Evolutionary conservation across 2,888 invertebrate genomes (phyloP), one percentile per base, ranked within the genome.

Genomic region (Hymenopus coronatus): DNA sequence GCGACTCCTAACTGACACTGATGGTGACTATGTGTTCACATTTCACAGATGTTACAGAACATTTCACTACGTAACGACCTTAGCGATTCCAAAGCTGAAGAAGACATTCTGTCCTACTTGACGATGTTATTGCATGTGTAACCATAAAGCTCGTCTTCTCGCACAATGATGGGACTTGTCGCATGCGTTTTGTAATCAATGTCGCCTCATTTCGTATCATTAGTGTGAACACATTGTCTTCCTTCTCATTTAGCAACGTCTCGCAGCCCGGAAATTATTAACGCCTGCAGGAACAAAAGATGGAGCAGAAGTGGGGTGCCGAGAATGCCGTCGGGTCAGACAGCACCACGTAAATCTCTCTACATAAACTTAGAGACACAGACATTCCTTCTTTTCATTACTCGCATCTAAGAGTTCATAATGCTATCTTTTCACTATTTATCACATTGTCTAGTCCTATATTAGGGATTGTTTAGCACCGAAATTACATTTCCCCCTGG

Each of bases 121-220:
- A 70, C 20, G 4, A 20, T 70, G 54, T 70, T 70, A 70, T 70
- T 70, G 25, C 54, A 25, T 70, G 6, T 70, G 54, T 81, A 85
- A 28, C 85, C 12, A 15, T 33, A n/a, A 28, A 46, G 54, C 85
- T 85, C 25, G n/a, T n/a, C 27, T 70, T 46, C 40, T 28, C 46
- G 15, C 81, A 86, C 81, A 86, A 81, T 70, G 81, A 86, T 81
- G 86, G 28, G 12, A 30, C 25, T 81, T 86, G 86, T 86, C 86
- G 25, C 81, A 81, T 81, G 30, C 86, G 46, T 81, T 86, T 81
- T 81, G 86, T 86, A 86, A 86, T 86, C 86, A 86, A 86, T 85
- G 85, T 85, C 85, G 27, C 86, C 28, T 30, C 70, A 70, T 86
- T 70, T 86, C 70, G 70, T 86, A 46, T 81, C 86, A 86, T 86